Evolutionary conservation across 2,797 vertebrate genomes (phyloP).

Genomic region (Lepus townsendii): DNA sequence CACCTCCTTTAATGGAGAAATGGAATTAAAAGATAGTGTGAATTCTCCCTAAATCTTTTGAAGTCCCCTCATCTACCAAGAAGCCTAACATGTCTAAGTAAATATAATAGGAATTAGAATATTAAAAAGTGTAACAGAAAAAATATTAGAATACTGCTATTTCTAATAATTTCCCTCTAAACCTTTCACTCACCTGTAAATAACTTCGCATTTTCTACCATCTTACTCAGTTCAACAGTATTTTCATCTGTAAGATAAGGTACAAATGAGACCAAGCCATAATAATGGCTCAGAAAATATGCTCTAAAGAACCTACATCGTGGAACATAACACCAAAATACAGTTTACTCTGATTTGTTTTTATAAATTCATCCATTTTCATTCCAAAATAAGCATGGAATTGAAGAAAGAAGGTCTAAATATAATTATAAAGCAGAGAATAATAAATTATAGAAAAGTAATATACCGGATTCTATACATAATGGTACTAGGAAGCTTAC

Average conservation of each 20-base stretch:
- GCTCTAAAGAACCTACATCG: background rate
- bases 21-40: too few relatives aligned
- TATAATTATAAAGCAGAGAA: background rate
- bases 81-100: background rate
- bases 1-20: too few relatives aligned
- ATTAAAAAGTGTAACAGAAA: conserved; percentile 29
- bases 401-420: background rate
- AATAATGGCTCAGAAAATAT: background rate
- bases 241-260: conserved; percentile 72
- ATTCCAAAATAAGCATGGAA: background rate
- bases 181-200: conserved; percentile 31
- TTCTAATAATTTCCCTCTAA: background rate
- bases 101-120: background rate
- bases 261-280: conserved; percentile 8
- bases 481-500: background rate
- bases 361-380: conserved; percentile 3
- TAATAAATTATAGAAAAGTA: background rate
- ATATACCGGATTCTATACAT: background rate
- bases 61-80: background rate
- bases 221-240: conserved; percentile 44
- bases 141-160: background rate
- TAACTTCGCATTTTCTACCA: conserved; percentile 40
- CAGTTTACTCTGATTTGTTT: conserved; percentile 9
- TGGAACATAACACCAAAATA: background rate
- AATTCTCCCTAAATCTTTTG: too few relatives aligned